Conservation (phyloP, 2,888 invertebrate species). For the Tetramorium bicarinatum region DNA sequence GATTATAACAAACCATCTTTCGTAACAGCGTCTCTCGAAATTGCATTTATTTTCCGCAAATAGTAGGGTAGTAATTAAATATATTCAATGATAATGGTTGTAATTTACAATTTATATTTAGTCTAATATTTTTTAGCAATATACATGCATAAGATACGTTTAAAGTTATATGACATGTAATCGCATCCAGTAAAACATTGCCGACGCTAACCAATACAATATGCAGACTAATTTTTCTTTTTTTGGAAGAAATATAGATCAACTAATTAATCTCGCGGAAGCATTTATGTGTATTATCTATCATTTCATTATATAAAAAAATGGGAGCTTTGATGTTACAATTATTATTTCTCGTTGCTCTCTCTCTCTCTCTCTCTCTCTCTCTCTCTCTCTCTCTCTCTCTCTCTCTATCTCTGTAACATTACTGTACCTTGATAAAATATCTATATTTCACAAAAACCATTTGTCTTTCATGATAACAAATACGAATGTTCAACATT, state of each 20-base stretch:
- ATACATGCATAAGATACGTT: neutral
- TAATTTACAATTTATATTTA: conserved; percentile 18
- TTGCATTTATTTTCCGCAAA: neutral
- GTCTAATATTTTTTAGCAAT: neutral
- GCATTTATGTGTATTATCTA: neutral
- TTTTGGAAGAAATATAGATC: neutral
- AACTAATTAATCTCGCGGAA: neutral
- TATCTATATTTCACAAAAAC: neutral
- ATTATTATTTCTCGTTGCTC: neutral
- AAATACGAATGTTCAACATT: conserved; percentile 9
- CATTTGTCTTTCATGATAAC: neutral
- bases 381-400: neutral
- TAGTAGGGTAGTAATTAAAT: conserved; percentile 4
- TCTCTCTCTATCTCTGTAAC: neutral
- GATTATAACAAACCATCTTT: conserved; percentile 42
- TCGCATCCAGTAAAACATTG: neutral
- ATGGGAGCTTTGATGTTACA: neutral
- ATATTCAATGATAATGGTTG: conserved; percentile 1
- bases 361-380: neutral
- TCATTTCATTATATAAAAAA: conserved; percentile 18
- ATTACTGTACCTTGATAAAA: neutral
- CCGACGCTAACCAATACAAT: neutral
- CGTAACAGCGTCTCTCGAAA: neutral
- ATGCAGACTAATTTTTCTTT: conserved; percentile 9
- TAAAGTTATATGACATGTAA: neutral